Conservation (phyloP, 2,888 invertebrate species). For the Apantesis nais region DNA sequence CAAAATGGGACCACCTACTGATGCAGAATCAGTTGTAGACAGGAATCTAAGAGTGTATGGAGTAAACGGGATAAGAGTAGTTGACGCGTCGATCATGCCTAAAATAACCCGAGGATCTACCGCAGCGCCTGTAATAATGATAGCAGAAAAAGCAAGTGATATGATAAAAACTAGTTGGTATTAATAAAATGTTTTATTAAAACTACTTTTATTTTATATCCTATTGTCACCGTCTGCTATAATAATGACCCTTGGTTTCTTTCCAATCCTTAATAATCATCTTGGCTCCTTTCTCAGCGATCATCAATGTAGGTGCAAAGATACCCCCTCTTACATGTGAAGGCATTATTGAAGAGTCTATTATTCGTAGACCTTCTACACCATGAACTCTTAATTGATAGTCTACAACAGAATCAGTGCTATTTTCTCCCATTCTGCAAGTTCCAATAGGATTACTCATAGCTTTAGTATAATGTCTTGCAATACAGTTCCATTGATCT, state of each 20-base stretch:
- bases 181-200: constrained; percentile 64
- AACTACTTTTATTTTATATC: constrained; percentile 14
- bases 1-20: constrained; percentile 76
- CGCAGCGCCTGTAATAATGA: constrained; percentile 80
- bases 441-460: constrained; percentile 79
- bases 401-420: constrained; percentile 75
- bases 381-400: constrained; percentile 75
- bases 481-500: constrained; percentile 82
- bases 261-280: constrained; percentile 80
- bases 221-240: constrained; percentile 56
- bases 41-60: constrained; percentile 70
- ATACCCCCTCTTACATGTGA: constrained; percentile 75
- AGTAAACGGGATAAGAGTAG: constrained; percentile 70
- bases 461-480: constrained; percentile 80
- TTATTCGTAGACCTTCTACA: constrained; percentile 75
- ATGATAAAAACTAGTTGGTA: constrained; percentile 81
- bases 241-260: constrained; percentile 71
- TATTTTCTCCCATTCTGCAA: constrained; percentile 78
- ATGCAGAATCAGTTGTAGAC: constrained; percentile 76
- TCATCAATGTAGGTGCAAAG: constrained; percentile 78
- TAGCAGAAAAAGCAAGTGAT: constrained; percentile 81
- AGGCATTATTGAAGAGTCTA: constrained; percentile 81
- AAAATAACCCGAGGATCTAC: constrained; percentile 78
- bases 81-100: constrained; percentile 78
- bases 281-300: constrained; percentile 78